Base-by-base conservation (phyloP, 2,888 invertebrate genomes). In the Elegia similella region DNA sequence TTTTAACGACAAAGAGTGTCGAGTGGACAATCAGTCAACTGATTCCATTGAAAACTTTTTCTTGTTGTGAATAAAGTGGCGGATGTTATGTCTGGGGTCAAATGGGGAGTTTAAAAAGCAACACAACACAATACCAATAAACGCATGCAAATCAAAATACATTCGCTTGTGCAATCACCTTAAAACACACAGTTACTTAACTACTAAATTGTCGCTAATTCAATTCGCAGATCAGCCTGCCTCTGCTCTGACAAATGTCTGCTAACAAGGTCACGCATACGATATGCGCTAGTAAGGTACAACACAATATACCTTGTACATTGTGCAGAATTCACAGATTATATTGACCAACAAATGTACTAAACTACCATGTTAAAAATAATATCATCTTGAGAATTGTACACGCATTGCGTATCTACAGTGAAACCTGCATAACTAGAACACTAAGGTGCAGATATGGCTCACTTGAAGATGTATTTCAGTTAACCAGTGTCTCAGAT, bases 241-340 rank as follows among this genome's bases (percentile, higher is more conserved):
- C n/a, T n/a, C n/a, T n/a, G n/a, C 57, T 48, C 44, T 48, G 38
- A 42, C 2, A 56, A 54, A 42, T 29, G 44, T 38, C 43, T 42
- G 47, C 43, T 46, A 52, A 43, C 57, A 55, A 55, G 59, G 57
- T 55, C 48, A 50, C 34, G 16, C 50, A 10, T 3, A 32, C 15
- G 48, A 29, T 29, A 23, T 7, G 6, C 7, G 8, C 15, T 32
- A 34, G 34, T 50, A 17, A 34, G 7, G 32, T 32, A 50, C 15
- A 10, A 47, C 47, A 30, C 48, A 48, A 16, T 2, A 17, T 44
- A 23, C 2, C 34, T 3, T 3, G 34, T 2, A 34, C 34, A 34
- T 12, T 34, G 10, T 10, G 34, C 34, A 1, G 38, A 12, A 12
- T 38, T 13, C 30, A 12, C 44, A 44, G 6, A 15, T 7, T 15